These are phyloP conservation scores for Agriopis leucophaearia DNA, from an alignment of 2,888 invertebrate genomes.

Conservation along the genomic window DNA sequence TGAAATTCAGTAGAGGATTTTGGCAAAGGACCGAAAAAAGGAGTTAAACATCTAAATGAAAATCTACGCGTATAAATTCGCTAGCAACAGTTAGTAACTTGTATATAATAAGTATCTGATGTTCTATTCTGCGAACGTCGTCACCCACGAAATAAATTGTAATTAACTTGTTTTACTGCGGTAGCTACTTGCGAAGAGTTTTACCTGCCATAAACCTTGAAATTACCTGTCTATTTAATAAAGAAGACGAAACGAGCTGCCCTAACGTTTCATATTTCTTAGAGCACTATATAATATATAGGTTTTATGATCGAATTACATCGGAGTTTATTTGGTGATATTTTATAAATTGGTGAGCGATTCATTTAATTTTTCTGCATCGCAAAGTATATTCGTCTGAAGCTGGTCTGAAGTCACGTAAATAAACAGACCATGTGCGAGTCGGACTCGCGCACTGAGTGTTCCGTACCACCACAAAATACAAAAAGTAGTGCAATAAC, in stretches of 20 bases:
- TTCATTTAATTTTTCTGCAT: background rate
- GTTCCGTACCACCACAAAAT: too few relatives aligned
- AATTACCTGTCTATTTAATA: conserved; percentile 19
- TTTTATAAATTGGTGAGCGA: background rate
- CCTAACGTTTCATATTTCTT: conserved; percentile 12
- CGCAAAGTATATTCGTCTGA: too few relatives aligned
- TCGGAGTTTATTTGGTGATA: background rate
- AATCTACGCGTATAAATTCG: too few relatives aligned
- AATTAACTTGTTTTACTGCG: conserved; percentile 26
- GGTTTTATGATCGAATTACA: background rate
- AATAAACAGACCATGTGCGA: too few relatives aligned
- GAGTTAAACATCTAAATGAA: too few relatives aligned
- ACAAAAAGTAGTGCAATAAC: too few relatives aligned
- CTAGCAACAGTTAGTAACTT: background rate
- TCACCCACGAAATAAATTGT: conserved; percentile 12
- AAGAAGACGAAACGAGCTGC: conserved; percentile 9
- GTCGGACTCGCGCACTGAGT: too few relatives aligned
- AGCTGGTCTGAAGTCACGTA: background rate
- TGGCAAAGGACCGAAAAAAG: too few relatives aligned
- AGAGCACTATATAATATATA: background rate
- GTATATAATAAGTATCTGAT: background rate
- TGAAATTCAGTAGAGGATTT: too few relatives aligned
- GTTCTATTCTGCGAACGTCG: conserved; percentile 9
- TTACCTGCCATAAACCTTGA: conserved; percentile 25
- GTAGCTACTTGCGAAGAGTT: conserved; percentile 18